Percentiles rank a stretch among this genome's conserved stretches.
These are phyloP conservation scores for Thamnophis elegans DNA, from an alignment of 2,797 vertebrate species.

Conservation along the genomic window DNA sequence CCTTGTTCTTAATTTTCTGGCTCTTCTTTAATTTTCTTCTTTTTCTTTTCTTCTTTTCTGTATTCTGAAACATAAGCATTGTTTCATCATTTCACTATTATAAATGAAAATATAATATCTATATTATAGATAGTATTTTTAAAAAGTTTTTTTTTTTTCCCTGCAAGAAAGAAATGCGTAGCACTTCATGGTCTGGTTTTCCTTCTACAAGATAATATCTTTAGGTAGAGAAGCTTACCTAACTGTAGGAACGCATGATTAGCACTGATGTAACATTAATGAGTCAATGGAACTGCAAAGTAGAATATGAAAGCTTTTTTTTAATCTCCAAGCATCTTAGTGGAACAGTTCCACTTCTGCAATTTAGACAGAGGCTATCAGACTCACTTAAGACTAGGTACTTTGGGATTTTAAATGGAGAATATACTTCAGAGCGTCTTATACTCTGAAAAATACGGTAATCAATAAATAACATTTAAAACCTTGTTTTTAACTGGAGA, in stretches of 20 bases:
- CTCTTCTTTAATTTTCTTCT: constrained; percentile 74
- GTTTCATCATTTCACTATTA: constrained; percentile 7
- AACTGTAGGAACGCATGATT: constrained; percentile 1
- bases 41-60: constrained; percentile 85
- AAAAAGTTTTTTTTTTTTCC: not conserved
- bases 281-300: not conserved
- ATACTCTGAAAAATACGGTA: not conserved
- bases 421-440: not conserved
- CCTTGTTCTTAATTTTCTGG: constrained; percentile 49
- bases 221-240: not conserved
- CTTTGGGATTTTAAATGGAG: not conserved
- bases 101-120: constrained; percentile 13
- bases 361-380: not conserved
- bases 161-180: not conserved
- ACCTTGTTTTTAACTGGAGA: not conserved
- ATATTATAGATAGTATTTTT: not conserved
- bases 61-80: constrained; percentile 68
- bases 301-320: not conserved
- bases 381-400: not conserved
- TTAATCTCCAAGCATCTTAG: not conserved
- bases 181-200: not conserved
- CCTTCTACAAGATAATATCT: not conserved
- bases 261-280: not conserved
- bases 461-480: not conserved
- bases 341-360: not conserved